Evolutionary conservation across 2,797 vertebrate species (phyloP).

Genomic region (Myotis findleyi): DNA sequence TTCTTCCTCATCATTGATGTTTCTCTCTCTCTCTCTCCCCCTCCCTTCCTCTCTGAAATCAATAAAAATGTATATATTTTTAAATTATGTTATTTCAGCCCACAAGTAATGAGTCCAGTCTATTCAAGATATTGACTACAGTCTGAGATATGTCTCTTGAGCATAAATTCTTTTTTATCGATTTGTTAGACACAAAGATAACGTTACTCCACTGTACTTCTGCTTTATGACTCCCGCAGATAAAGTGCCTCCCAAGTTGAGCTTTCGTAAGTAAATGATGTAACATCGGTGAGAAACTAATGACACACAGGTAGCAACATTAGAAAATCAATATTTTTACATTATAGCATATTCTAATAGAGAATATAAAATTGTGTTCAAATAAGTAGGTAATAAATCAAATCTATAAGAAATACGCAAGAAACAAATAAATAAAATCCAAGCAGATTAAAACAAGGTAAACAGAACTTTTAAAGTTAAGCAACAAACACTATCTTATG

Average conservation of each 20-base stretch:
- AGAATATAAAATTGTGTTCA: neutral
- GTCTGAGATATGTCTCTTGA: neutral
- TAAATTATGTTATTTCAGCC: neutral
- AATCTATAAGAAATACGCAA: neutral
- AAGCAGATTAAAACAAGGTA: slow-evolving; percentile 12
- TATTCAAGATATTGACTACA: neutral
- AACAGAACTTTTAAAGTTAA: neutral
- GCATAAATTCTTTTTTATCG: neutral
- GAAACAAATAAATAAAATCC: neutral
- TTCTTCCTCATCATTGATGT: too few relatives aligned
- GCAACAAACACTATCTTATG: neutral
- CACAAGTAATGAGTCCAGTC: neutral
- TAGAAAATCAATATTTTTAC: neutral
- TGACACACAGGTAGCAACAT: neutral
- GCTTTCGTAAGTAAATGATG: neutral
- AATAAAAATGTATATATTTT: too few relatives aligned
- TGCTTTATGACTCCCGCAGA: neutral
- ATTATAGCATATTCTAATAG: neutral
- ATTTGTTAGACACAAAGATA: neutral
- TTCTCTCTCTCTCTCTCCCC: too few relatives aligned
- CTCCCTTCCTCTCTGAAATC: too few relatives aligned
- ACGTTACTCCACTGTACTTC: fast-evolving
- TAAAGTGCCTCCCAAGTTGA: neutral
- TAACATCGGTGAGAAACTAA: neutral
- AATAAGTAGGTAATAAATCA: neutral